Base-by-base conservation (phyloP, 2,888 invertebrate genomes). In the Tetragonula carbonaria region DNA sequence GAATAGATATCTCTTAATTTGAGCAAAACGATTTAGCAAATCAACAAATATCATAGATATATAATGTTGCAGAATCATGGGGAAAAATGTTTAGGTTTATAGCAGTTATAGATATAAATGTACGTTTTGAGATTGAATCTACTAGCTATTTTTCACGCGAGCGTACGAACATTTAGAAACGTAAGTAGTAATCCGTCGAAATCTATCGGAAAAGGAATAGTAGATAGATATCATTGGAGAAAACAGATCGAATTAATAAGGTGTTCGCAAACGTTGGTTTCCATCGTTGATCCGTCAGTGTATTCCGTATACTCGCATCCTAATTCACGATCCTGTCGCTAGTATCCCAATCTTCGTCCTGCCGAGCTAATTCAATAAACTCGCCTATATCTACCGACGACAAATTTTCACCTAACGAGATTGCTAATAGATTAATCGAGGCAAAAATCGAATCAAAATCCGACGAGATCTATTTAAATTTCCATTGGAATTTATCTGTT, bases 361-460 rank as follows among this genome's bases (percentile, higher is more conserved):
- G 6, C 21, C 51, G n/a, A 45, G n/a, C 5, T 23, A 62, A 73
- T 72, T 78, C 51, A 53, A 78, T 73, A 67, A 81, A 38, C 68
- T 53, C 71, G 71, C 23, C 78, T 78, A 18, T 16, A 23, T 51
- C 16, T 21, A n/a, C 16, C 3, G 18, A 21, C 28, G 62, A 65
- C 33, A 65, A 65, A 65, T 33, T 62, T 62, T 0, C 8, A 4
- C 28, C 16, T 62, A 16, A 8, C 18, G 16, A 62, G 23, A 62
- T 62, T 16, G 28, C 23, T 62, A 62, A 8, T 62, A 1, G 8
- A 62, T 28, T 62, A 23, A 28, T 18, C 28, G 16, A 5, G 28
- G 18, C 8, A 16, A 62, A 16, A 23, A 28, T 28, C 16, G 33
- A 18, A 28, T 62, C 62, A 16, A 28, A 28, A 14, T 23, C 18